phyloP scores from a whole-genome alignment of 1,140 invertebrate species.

The Gerris buenoi region DNA sequence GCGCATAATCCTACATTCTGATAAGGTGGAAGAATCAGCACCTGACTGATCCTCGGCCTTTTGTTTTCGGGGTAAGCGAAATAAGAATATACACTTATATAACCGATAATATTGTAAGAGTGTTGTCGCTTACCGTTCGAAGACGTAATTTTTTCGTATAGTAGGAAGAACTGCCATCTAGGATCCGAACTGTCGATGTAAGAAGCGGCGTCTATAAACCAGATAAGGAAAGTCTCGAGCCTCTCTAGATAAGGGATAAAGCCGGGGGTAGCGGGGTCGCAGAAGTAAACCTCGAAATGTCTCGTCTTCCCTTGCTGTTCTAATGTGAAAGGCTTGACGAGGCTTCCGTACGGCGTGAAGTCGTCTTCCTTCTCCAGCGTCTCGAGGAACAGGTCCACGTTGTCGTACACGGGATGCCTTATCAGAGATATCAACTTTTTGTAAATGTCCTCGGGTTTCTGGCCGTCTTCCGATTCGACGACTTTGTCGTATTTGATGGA shows the following conservation, averaged over 20 bases:
- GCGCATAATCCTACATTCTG: conserved; percentile 71
- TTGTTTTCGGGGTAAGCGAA: conserved; percentile 80
- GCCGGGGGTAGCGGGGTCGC: conserved; percentile 25
- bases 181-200: conserved; percentile 87
- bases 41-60: conserved; percentile 79
- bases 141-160: conserved; percentile 44
- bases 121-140: conserved; percentile 4
- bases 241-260: conserved; percentile 68
- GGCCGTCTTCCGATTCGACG: neutral
- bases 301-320: neutral
- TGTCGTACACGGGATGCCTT: neutral
- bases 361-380: conserved; percentile 1
- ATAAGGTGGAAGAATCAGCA: conserved; percentile 78
- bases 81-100: conserved; percentile 84
- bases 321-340: neutral
- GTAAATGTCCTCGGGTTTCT: neutral
- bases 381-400: neutral
- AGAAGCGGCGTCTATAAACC: conserved; percentile 86
- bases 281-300: neutral
- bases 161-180: conserved; percentile 78
- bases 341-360: neutral
- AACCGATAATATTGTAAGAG: conserved; percentile 49
- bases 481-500: conserved; percentile 1
- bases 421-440: neutral
- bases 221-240: conserved; percentile 82